These are phyloP conservation scores for Dermolepida albohirtum DNA, from an alignment of 2,888 invertebrate genomes.

Conservation along the genomic window DNA sequence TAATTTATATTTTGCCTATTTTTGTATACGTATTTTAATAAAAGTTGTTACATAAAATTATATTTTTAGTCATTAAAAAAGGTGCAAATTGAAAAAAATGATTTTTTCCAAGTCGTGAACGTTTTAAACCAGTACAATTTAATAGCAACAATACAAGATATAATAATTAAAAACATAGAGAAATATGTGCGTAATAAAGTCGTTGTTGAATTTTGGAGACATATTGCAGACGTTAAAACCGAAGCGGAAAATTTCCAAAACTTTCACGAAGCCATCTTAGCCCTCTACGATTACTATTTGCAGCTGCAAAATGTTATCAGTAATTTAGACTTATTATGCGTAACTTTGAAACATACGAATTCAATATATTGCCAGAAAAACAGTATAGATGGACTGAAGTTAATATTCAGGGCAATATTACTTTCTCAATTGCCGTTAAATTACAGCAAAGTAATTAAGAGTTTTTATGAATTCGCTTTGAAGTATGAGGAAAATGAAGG, in stretches of 20 bases:
- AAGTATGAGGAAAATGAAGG: constrained; percentile 61
- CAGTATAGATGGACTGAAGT: constrained; percentile 71
- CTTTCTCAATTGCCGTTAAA: constrained; percentile 78
- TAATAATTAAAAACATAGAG: constrained; percentile 69
- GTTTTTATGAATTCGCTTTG: constrained; percentile 83
- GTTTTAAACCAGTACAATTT: constrained; percentile 60
- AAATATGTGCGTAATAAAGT: constrained; percentile 71
- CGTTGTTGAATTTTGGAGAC: constrained; percentile 75
- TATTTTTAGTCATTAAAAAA: constrained; percentile 44
- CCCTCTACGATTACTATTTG: constrained; percentile 70
- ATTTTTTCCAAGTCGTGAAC: constrained; percentile 59
- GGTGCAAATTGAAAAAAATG: constrained; percentile 54
- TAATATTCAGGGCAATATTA: constrained; percentile 74
- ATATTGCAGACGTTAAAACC: constrained; percentile 69
- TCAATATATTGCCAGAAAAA: constrained; percentile 69
- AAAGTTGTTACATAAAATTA: too few species aligned
- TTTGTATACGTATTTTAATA: too few species aligned
- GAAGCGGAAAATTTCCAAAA: constrained; percentile 73
- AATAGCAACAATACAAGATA: constrained; percentile 60
- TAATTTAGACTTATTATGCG: constrained; percentile 69
- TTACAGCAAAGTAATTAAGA: constrained; percentile 76
- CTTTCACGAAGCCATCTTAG: constrained; percentile 76
- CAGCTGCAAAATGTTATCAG: constrained; percentile 69
- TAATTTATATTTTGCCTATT: too few species aligned
- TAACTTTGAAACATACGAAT: constrained; percentile 64